Evolutionary conservation across 2,888 invertebrate genomes (phyloP), one percentile per base, ranked within the genome.

Genomic region (Erpobdella octoculata): DNA sequence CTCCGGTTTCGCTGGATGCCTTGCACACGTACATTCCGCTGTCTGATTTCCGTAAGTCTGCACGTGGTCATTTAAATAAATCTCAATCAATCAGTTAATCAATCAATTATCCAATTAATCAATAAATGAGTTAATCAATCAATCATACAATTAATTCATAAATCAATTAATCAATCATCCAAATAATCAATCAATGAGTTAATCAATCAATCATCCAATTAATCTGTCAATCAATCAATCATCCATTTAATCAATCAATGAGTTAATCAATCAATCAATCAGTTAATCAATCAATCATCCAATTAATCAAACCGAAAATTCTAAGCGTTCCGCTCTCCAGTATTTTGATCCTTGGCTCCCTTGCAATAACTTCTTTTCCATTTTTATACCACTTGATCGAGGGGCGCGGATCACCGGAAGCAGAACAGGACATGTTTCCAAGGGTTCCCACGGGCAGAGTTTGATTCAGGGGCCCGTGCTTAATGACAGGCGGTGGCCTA

Each of bases 401-500:
- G 88, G 87, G 64, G 15, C 76, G 73, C 0, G 90, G 89, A 73
- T 87, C 88, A 0, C 91, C 91, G 75, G 87, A 86, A 2, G 90
- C 90, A 75, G 89, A 88, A 80, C 93, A 93, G 33, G 90, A 89
- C 78, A 93, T 83, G 76, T 89, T 88, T 18, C 91, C 91, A 76
- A 89, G 87, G 76, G 89, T 89, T 76, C 89, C 89, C 71, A 89
- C 83, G 21, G 90, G 89, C 53, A 92, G 83, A 0, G 93, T 93
- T 84, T 92, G 92, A 85, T 93, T 92, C 73, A 89, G 88, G 6
- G 92, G 92, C 0, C 91, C 91, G 75, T 90, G 87, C 82, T 90
- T 89, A 78, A 93, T 91, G 77, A 92, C 89, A 59, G 93, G 93
- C 18, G 93, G 93, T 2, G 82, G 81, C 36, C 82, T 76, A 15